A percentile compares a stretch with the other conserved stretches of the same genome.
These are phyloP conservation scores for Heloderma charlesbogerti DNA, from an alignment of 2,113 vertebrate genomes.

Conservation along the genomic window DNA sequence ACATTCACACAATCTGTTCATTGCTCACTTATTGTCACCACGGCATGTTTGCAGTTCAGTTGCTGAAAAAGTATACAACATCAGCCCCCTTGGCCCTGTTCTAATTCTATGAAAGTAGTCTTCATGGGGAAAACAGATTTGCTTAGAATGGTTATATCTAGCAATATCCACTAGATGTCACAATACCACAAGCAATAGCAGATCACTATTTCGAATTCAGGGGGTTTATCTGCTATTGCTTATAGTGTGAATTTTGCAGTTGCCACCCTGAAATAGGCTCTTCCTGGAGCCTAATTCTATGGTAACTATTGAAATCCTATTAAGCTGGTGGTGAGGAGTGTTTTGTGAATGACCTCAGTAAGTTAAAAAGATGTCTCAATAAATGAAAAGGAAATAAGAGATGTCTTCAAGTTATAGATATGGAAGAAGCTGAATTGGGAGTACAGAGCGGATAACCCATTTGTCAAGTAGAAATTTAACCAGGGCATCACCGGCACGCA, in stretches of 20 bases:
- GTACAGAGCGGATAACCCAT: background rate
- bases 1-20: background rate
- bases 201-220: too few species aligned
- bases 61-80: background rate
- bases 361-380: too few species aligned
- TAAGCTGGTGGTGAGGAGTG: too few species aligned
- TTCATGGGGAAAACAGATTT: background rate
- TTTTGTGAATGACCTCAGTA: too few species aligned
- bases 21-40: too few species aligned
- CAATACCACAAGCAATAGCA: background rate
- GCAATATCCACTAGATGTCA: slow-evolving; percentile 7
- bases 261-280: background rate
- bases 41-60: background rate
- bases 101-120: background rate
- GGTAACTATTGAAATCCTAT: too few species aligned
- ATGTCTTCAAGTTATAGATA: background rate
- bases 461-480: background rate
- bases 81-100: background rate
- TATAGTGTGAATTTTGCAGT: background rate
- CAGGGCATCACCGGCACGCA: too few species aligned
- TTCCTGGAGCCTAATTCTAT: background rate
- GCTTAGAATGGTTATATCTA: background rate
- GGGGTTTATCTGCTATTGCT: background rate
- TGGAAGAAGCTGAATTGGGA: background rate
- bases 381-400: background rate